A percentile compares a stretch with the other conserved stretches of the same genome.
phyloP scores from a whole-genome alignment of 2,113 vertebrate species.

The Laterallus jamaicensis region DNA sequence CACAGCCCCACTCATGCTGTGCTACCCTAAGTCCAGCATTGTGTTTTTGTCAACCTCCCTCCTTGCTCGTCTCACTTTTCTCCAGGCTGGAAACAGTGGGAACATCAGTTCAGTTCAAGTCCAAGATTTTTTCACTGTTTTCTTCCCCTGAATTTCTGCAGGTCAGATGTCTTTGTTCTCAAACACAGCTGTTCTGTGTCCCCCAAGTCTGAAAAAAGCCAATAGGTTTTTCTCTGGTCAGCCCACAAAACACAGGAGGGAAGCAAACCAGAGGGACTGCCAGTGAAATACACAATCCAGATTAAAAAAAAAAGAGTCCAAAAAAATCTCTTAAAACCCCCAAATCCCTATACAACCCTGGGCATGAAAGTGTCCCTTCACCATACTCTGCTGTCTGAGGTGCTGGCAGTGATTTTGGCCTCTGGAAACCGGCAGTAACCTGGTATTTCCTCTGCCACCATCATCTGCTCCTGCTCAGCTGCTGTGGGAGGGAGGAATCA shows the following conservation, averaged over 20 bases:
- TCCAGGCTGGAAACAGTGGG: neutral
- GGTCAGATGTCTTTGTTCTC: neutral
- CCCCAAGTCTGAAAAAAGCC: neutral
- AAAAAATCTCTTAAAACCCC: too few relatives aligned
- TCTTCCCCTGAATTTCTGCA: neutral
- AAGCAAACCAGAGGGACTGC: neutral
- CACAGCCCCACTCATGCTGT: neutral
- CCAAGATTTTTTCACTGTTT: neutral
- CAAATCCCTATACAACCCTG: neutral
- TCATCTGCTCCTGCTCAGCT: neutral
- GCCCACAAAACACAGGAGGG: neutral
- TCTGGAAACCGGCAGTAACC: neutral
- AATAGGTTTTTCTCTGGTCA: neutral
- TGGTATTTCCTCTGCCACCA: neutral
- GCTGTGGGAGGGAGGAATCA: neutral
- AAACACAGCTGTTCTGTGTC: neutral
- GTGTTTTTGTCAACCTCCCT: neutral
- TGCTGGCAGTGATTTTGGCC: neutral
- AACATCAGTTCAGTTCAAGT: neutral
- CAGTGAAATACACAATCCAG: neutral
- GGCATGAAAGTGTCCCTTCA: neutral
- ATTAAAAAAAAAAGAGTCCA: neutral
- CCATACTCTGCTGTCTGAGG: neutral
- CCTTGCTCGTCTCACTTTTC: neutral
- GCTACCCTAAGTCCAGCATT: neutral